Conservation (phyloP, 1,140 invertebrate genomes). For the Caerostris extrusa region DNA sequence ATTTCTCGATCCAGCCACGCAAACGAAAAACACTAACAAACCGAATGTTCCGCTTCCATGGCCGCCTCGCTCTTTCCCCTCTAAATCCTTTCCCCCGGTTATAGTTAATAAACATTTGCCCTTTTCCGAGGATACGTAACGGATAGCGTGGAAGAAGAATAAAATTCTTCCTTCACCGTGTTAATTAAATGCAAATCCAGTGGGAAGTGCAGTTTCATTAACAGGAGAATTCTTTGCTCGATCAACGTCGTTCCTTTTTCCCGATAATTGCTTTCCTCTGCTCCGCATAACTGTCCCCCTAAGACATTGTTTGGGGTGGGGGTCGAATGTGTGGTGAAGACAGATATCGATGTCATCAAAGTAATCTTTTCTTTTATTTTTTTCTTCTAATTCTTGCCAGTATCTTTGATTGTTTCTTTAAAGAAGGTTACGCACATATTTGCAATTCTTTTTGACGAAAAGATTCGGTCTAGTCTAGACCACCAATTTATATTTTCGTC, state of each 20-base stretch:
- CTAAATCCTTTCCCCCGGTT: not conserved
- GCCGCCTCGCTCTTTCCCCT: not conserved
- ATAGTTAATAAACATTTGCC: constrained; percentile 55
- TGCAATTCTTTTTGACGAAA: not conserved
- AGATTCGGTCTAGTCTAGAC: not conserved
- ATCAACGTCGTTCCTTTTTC: not conserved
- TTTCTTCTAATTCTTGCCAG: not conserved
- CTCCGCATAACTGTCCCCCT: not conserved
- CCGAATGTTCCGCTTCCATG: constrained; percentile 24
- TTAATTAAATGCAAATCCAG: constrained; percentile 54
- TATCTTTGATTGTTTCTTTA: constrained; percentile 16
- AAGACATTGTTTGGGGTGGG: not conserved
- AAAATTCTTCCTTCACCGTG: not conserved
- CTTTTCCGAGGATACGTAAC: not conserved
- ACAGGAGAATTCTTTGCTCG: not conserved
- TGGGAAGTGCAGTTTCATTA: constrained; percentile 51
- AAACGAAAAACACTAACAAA: not conserved
- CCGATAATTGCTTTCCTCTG: constrained; percentile 38
- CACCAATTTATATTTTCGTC: constrained; percentile 7
- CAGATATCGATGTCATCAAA: constrained; percentile 59
- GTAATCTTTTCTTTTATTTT: not conserved
- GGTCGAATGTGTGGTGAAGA: not conserved
- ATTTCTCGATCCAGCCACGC: constrained; percentile 20
- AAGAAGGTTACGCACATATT: not conserved
- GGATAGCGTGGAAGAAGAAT: constrained; percentile 9